Evolutionary conservation across 2,113 vertebrate species (phyloP).

Genomic region (Phainopepla nitens): DNA sequence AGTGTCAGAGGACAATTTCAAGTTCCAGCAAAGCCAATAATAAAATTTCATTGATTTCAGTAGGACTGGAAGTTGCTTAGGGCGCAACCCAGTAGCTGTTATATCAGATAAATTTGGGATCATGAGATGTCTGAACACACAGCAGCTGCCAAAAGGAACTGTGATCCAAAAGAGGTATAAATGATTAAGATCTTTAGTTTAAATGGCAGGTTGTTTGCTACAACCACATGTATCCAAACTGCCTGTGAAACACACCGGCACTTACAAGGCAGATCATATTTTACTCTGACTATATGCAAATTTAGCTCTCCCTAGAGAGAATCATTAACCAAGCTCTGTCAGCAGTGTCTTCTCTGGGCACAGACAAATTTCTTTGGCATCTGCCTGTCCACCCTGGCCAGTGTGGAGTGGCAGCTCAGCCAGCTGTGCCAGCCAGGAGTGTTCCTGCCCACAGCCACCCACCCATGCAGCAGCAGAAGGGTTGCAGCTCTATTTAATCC

Average conservation of each 20-base stretch:
- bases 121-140: background rate
- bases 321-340: fast-evolving
- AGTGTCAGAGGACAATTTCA: background rate
- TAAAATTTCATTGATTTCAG: background rate
- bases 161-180: background rate
- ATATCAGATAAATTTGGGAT: background rate
- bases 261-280: background rate
- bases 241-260: background rate
- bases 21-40: background rate
- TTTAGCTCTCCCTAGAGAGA: background rate
- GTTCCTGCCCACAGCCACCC: background rate
- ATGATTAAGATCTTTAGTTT: background rate
- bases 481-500: conserved; percentile 69
- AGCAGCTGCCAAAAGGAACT: background rate
- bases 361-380: background rate
- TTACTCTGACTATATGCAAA: background rate
- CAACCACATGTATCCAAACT: background rate
- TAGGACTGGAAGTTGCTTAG: background rate
- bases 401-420: background rate
- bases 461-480: conserved; percentile 86
- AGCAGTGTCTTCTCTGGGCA: background rate
- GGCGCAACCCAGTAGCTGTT: background rate
- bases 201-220: background rate
- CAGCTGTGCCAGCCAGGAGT: background rate
- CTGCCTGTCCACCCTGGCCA: fast-evolving